Evolutionary conservation across 2,888 invertebrate genomes (phyloP), one percentile per base, ranked within the genome.

Genomic region (Aphidoletes aphidimyza): DNA sequence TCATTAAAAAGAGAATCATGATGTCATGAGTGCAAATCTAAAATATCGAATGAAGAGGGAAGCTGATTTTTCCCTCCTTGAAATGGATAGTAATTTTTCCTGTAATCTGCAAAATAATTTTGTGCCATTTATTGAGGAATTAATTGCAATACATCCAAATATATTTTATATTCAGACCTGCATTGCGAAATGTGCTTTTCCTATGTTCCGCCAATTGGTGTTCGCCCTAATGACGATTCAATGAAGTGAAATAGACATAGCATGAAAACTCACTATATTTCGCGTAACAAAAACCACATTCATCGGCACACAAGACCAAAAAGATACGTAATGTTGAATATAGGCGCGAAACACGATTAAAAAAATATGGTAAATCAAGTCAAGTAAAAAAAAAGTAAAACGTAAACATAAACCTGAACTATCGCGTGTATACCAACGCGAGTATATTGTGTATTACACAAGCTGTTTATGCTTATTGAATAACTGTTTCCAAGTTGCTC

Each of bases 381-480:
- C 14, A 30, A 69, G 69, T 69, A 69, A 69, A 34, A 69, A 30
- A n/a, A n/a, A n/a, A n/a, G n/a, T n/a, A n/a, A n/a, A n/a, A n/a
- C n/a, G 42, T 42, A 42, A 42, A 42, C 42, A n/a, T 69, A 69
- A 69, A 69, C 30, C 69, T 69, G 69, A 69, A 69, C 26, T 69
- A 69, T 69, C 69, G 69, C 69, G 69, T 69, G 69, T 69, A 14
- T 69, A 14, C 69, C 69, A 69, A n/a, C n/a, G n/a, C 42, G 6
- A 42, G 14, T n/a, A n/a, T 54, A 11, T 11, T 8, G 14, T 17
- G n/a, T 30, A 69, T 69, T 69, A 69, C 69, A 69, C 69, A 69
- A 69, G 69, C 69, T 69, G 26, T 69, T 69, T 69, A 69, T 69
- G 69, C 69, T 69, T 69, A 69, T 69, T 69, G 69, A 69, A 69